Conservation (phyloP, 2,888 invertebrate species). For the Selenia dentaria region DNA sequence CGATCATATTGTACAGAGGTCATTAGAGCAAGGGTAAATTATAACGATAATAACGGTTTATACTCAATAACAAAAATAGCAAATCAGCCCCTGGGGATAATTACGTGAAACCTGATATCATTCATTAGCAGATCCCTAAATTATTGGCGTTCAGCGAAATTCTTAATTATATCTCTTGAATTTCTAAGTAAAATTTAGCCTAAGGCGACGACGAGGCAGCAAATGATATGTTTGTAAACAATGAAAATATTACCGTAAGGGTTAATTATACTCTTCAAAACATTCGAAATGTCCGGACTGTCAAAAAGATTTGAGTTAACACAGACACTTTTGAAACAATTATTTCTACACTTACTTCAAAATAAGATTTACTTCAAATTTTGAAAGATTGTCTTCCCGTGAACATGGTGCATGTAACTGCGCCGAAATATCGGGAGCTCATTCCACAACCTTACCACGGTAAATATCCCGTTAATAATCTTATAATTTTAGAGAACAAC, state of each 20-base stretch:
- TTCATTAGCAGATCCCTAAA: constrained; percentile 81
- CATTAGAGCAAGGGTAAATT: constrained; percentile 19
- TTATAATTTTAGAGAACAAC: too few species aligned
- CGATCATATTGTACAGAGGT: too few species aligned
- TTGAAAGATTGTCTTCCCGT: too few species aligned
- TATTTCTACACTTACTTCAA: too few species aligned
- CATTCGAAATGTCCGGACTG: constrained; percentile 31
- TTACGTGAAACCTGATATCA: constrained; percentile 82
- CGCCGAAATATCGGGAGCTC: too few species aligned
- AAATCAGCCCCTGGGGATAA: constrained; percentile 71
- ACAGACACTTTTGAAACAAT: too few species aligned
- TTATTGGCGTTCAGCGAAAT: constrained; percentile 79
- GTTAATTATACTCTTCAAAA: constrained; percentile 67
- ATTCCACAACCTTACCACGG: too few species aligned
- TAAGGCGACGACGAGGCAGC: constrained; percentile 68
- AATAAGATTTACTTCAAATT: too few species aligned
- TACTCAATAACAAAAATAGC: constrained; percentile 70
- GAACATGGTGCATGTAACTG: too few species aligned
- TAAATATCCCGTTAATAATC: too few species aligned
- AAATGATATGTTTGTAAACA: constrained; percentile 83
- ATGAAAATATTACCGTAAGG: constrained; percentile 69
- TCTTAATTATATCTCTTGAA: constrained; percentile 84
- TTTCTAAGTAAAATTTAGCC: constrained; percentile 83
- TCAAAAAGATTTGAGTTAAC: neutral
- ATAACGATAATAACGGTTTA: constrained; percentile 46